Evolutionary conservation across 2,888 invertebrate species (phyloP).

Genomic region (Ophion costatus): DNA sequence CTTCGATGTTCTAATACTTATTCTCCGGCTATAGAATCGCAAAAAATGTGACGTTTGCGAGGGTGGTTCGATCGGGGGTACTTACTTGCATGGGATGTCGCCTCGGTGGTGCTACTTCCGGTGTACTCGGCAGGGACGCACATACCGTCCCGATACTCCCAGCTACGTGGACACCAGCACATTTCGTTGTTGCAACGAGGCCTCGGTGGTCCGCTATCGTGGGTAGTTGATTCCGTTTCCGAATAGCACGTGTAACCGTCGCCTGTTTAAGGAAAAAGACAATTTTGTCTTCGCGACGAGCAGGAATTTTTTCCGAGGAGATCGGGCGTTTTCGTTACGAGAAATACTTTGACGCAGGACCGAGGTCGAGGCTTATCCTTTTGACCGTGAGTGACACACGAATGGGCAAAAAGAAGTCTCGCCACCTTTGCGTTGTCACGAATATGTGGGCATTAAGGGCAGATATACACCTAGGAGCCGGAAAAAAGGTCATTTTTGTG

Average conservation of each 20-base stretch:
- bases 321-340: background rate
- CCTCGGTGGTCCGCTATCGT: constrained; percentile 72
- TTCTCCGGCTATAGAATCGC: background rate
- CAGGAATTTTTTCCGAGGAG: background rate
- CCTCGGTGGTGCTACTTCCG: constrained; percentile 59
- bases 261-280: constrained; percentile 64
- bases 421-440: too few species aligned
- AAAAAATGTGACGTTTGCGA: background rate
- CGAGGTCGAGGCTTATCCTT: too few species aligned
- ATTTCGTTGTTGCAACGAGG: constrained; percentile 83
- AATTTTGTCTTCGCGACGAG: background rate
- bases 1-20: background rate
- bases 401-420: too few species aligned
- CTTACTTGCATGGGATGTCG: constrained; percentile 59
- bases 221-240: constrained; percentile 73
- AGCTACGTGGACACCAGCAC: constrained; percentile 87
- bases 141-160: constrained; percentile 77
- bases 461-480: too few species aligned
- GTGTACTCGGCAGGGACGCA: constrained; percentile 73
- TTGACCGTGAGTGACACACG: too few species aligned
- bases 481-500: too few species aligned
- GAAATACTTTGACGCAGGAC: too few species aligned
- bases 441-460: too few species aligned
- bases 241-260: constrained; percentile 84
- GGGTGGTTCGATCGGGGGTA: constrained; percentile 3